Percentiles rank a stretch among this genome's conserved stretches.
Evolutionary conservation across 2,797 vertebrate species (phyloP).

Genomic region (Percopsis omiscomaycus): DNA sequence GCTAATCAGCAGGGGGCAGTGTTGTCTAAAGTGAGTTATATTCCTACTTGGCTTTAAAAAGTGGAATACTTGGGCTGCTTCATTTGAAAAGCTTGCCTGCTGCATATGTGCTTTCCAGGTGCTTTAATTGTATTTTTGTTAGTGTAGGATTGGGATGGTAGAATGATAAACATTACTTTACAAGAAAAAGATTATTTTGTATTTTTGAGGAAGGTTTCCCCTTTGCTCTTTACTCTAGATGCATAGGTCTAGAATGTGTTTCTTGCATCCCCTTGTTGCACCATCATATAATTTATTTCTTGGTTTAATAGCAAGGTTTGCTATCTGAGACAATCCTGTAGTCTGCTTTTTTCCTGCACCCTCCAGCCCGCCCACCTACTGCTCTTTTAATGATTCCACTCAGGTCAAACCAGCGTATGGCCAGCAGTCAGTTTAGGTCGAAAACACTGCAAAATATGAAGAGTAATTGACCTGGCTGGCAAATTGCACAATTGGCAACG

Average conservation of each 20-base stretch:
- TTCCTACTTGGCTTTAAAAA: conserved; percentile 44
- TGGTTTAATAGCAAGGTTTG: conserved; percentile 21
- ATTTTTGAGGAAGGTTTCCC: conserved; percentile 47
- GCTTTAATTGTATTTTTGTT: conserved; percentile 53
- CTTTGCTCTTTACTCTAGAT: conserved; percentile 27
- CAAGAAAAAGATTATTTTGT: conserved; percentile 47
- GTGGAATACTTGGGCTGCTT: conserved; percentile 42
- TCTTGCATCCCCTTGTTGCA: conserved; percentile 15
- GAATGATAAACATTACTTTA: background rate
- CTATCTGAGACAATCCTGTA: background rate
- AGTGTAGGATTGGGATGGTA: conserved; percentile 60
- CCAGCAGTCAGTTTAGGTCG: conserved; percentile 67
- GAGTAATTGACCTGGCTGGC: conserved; percentile 74
- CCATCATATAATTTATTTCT: conserved; percentile 31
- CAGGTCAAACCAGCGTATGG: conserved; percentile 58
- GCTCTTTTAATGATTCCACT: conserved; percentile 58
- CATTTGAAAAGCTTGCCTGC: conserved; percentile 53
- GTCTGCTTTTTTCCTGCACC: conserved; percentile 21
- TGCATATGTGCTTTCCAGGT: conserved; percentile 53
- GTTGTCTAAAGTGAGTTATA: conserved; percentile 54
- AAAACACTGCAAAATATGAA: conserved; percentile 72
- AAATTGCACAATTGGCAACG: conserved; percentile 78
- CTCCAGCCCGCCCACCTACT: conserved; percentile 21
- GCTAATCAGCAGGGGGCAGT: conserved; percentile 73
- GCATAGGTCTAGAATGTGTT: conserved; percentile 14